phyloP scores from a whole-genome alignment of 2,113 vertebrate genomes.

The Felis chaus region DNA sequence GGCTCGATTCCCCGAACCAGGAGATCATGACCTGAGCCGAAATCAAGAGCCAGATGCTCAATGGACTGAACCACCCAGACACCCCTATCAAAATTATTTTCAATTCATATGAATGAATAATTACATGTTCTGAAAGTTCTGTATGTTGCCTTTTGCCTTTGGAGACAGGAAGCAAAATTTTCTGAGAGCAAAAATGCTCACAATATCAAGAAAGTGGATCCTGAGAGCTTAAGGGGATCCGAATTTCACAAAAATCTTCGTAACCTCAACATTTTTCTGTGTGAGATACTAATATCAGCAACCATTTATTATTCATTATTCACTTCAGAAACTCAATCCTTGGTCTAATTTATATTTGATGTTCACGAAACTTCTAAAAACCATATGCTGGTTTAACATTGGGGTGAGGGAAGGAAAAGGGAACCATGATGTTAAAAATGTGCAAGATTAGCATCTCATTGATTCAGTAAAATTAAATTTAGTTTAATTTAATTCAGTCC shows the following conservation, averaged over 20 bases:
- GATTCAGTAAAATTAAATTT: conserved; percentile 33
- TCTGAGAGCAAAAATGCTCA: neutral
- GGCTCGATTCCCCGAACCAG: too few species aligned
- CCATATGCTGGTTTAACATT: neutral
- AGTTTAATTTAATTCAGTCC: neutral
- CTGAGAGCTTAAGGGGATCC: neutral
- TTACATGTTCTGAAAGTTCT: neutral
- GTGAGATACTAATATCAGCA: conserved; percentile 18
- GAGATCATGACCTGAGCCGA: too few species aligned
- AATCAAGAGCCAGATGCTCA: too few species aligned
- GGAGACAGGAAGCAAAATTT: conserved; percentile 10
- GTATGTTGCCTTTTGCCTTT: neutral
- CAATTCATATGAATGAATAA: conserved; percentile 34
- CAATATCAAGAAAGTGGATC: neutral
- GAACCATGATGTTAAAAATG: neutral
- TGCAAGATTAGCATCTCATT: conserved; percentile 37
- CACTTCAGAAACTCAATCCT: neutral
- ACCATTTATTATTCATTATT: conserved; percentile 39
- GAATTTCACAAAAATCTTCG: neutral
- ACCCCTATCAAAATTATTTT: conserved; percentile 26
- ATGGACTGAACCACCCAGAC: too few species aligned
- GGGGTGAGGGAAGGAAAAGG: neutral
- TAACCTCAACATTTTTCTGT: neutral
- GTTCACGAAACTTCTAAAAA: conserved; percentile 23
- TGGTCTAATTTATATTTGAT: conserved; percentile 33